Base-by-base conservation (phyloP, 1,140 invertebrate species). In the Sitophilus oryzae region DNA sequence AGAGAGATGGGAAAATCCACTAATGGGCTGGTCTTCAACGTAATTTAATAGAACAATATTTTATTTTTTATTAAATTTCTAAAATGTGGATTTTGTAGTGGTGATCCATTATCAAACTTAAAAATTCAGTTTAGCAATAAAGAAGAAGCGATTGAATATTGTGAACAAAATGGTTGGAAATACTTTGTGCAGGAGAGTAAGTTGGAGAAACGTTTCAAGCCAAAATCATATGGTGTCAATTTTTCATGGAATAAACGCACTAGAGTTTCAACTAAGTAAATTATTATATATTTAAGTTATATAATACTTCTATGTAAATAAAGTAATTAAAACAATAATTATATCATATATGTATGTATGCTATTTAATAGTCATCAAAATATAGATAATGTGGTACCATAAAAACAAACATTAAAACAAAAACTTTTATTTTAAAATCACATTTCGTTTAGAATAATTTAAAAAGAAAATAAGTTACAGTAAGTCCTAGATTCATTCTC, bases 1-100 rank as follows among this genome's bases (percentile, higher is more conserved):
- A 59, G 88, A 98, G 74, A 80, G 97, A 63, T 99, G 97, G 96
- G 96, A 99, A 74, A 99, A 99, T 76, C 93, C 91, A 1, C 78
- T 97, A 0, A 99, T 99, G 89, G 96, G 96, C 36, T 99, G 96
- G 96, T 76, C 83, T 8, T 98, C 94, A 1, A 85, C 82, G 91
- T 93, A 76, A 81, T 82, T 52, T 43, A 30, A 37, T 5, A 30
- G n/a, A n/a, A n/a, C n/a, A n/a, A n/a, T n/a, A n/a, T n/a, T n/a
- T n/a, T n/a, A n/a, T n/a, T 30, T n/a, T 57, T 23, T 15, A 14
- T 18, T 11, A 25, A 25, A 9, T 21, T 8, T 44, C 8, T 5
- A 20, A 21, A 44, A 10, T n/a, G 15, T 44, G 11, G 21, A 9
- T 23, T 30, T 45, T 57, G 43, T 65, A 93, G 91, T 45, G 96